Evolutionary conservation across 1,140 invertebrate genomes (phyloP).

Genomic region (Heliothis subflexa): DNA sequence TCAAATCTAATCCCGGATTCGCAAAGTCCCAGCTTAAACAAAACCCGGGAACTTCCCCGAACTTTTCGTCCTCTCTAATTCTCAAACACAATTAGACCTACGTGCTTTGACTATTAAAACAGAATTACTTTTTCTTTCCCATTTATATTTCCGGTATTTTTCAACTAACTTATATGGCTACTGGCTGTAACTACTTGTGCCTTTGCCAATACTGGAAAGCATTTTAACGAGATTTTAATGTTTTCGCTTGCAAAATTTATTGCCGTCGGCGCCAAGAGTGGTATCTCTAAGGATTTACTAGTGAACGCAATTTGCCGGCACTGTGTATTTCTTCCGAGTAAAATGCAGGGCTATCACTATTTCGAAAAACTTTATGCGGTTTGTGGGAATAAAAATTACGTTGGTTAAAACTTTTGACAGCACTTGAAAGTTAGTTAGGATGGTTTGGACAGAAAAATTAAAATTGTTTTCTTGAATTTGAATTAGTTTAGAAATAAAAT

Average conservation of each 20-base stretch:
- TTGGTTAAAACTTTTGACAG: neutral
- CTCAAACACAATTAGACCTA: conserved; percentile 29
- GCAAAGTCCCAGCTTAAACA: neutral
- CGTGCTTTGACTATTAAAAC: conserved; percentile 25
- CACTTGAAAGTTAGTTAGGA: neutral
- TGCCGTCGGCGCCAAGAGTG: conserved; percentile 68
- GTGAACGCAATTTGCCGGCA: conserved; percentile 65
- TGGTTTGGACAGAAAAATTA: neutral
- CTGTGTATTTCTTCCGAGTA: conserved; percentile 29
- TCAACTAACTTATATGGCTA: conserved; percentile 47
- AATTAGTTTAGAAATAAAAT: neutral
- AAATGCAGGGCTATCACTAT: conserved; percentile 10
- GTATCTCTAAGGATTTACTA: conserved; percentile 60
- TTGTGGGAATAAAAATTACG: conserved; percentile 13
- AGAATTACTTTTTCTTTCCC: conserved; percentile 21
- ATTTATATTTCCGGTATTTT: conserved; percentile 38
- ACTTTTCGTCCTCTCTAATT: conserved; percentile 17
- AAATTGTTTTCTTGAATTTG: neutral
- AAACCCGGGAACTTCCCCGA: neutral
- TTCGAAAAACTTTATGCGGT: neutral
- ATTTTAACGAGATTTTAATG: conserved; percentile 82
- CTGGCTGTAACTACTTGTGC: conserved; percentile 56
- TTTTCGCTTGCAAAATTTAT: conserved; percentile 75
- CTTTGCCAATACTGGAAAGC: conserved; percentile 66
- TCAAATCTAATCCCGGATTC: conserved; percentile 30